phyloP scores from a whole-genome alignment of 2,888 invertebrate species.

The Euproctis similis region DNA sequence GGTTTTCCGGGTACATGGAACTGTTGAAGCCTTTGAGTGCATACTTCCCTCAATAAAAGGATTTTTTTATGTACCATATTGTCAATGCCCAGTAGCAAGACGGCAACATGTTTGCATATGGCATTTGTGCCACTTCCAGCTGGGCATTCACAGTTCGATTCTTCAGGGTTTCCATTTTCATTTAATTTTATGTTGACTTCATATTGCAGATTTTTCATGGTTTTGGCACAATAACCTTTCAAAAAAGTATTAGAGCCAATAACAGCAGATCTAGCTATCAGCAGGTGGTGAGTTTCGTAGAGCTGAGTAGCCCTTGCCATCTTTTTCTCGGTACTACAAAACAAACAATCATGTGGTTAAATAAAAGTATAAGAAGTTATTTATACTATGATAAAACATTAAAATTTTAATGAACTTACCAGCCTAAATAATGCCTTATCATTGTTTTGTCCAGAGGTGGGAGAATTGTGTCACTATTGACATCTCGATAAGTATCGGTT shows the following conservation, averaged over 20 bases:
- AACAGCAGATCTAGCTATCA: background rate
- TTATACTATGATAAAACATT: too few relatives aligned
- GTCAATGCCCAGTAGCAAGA: constrained; percentile 1
- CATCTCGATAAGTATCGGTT: too few relatives aligned
- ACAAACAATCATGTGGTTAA: too few relatives aligned
- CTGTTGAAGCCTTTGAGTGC: constrained; percentile 1
- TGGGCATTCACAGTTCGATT: constrained; percentile 1
- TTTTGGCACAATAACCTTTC: background rate
- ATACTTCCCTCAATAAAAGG: background rate
- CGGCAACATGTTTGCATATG: constrained; percentile 4
- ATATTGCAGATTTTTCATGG: constrained; percentile 1
- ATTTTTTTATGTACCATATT: constrained; percentile 2
- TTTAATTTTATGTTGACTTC: background rate
- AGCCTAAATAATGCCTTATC: too few relatives aligned
- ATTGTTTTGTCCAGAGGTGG: too few relatives aligned
- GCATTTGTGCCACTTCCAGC: constrained; percentile 3
- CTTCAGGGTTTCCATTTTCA: background rate
- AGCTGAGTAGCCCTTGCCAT: too few relatives aligned
- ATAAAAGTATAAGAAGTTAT: too few relatives aligned
- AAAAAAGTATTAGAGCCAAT: background rate
- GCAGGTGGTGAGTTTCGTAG: too few relatives aligned
- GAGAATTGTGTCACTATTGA: too few relatives aligned
- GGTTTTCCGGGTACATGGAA: constrained; percentile 1
- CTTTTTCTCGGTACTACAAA: too few relatives aligned
- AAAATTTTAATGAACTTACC: too few relatives aligned